Conservation (phyloP, 1,140 invertebrate genomes). For the Ephestia elutella region DNA sequence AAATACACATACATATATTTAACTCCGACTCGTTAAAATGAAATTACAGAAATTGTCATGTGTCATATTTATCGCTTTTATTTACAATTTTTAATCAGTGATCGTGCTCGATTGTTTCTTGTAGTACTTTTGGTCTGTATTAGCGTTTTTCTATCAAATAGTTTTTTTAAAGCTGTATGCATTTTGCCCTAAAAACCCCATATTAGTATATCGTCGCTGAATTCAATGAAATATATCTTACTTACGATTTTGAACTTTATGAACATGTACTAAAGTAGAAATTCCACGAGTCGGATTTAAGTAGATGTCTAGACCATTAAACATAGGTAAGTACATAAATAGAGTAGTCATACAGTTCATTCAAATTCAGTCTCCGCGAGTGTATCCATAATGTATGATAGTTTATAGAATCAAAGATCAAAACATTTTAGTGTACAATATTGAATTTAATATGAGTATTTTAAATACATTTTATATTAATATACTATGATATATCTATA, state of each 20-base stretch:
- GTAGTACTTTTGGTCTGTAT: too few species aligned
- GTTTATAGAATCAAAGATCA: conserved; percentile 1
- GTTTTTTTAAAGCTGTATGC: too few species aligned
- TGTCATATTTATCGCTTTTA: too few species aligned
- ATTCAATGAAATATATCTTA: too few species aligned
- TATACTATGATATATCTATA: neutral
- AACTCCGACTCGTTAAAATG: neutral
- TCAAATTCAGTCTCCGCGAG: neutral
- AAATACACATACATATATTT: neutral
- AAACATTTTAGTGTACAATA: conserved; percentile 3
- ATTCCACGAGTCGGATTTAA: neutral
- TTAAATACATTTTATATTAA: conserved; percentile 6
- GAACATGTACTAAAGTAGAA: too few species aligned
- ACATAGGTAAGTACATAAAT: neutral
- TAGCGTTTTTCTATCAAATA: too few species aligned
- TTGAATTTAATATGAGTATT: conserved; percentile 6
- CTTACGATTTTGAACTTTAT: too few species aligned
- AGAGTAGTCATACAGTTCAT: neutral
- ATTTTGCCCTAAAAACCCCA: too few species aligned
- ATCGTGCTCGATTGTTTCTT: too few species aligned
- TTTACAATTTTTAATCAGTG: too few species aligned
- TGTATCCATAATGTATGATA: conserved; percentile 6
- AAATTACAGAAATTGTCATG: too few species aligned
- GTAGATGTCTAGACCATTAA: neutral
- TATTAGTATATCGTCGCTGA: too few species aligned